phyloP scores from a whole-genome alignment of 2,113 vertebrate genomes.

The Strigops habroptila region DNA sequence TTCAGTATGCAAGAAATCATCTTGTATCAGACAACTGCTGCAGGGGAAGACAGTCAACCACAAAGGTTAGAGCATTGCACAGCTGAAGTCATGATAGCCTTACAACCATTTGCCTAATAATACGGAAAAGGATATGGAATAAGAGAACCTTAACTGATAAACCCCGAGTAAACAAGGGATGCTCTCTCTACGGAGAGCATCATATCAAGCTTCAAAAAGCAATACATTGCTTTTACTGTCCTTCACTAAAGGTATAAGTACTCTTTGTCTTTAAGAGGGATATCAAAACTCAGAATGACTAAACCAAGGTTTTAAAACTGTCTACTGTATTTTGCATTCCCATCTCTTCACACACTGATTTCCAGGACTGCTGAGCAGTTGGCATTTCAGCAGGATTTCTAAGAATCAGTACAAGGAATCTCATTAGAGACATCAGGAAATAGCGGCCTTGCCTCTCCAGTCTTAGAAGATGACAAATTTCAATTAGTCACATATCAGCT shows the following conservation, averaged over 20 bases:
- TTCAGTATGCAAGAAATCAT: slow-evolving; percentile 58
- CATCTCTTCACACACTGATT: neutral
- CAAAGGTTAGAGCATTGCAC: neutral
- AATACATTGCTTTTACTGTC: neutral
- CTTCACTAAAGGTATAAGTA: neutral
- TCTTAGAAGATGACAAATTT: neutral
- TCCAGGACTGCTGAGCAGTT: neutral
- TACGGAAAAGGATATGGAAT: neutral
- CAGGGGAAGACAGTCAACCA: slow-evolving; percentile 24
- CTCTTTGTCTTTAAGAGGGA: neutral
- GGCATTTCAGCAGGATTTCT: neutral
- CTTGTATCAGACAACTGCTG: slow-evolving; percentile 41
- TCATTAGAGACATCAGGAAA: neutral
- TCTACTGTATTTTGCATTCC: neutral
- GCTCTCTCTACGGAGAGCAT: neutral
- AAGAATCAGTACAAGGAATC: neutral
- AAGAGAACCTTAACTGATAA: neutral
- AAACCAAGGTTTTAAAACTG: neutral
- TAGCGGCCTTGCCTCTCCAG: neutral
- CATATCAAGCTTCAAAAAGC: neutral
- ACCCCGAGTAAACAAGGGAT: neutral
- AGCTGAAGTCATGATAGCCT: neutral
- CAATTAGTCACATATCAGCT: accelerated
- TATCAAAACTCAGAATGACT: neutral
- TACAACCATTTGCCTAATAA: neutral